Percentiles rank a stretch among this genome's conserved stretches.
These are phyloP conservation scores for Trematomus loennbergii DNA, from an alignment of 2,113 vertebrate species.

Conservation along the genomic window DNA sequence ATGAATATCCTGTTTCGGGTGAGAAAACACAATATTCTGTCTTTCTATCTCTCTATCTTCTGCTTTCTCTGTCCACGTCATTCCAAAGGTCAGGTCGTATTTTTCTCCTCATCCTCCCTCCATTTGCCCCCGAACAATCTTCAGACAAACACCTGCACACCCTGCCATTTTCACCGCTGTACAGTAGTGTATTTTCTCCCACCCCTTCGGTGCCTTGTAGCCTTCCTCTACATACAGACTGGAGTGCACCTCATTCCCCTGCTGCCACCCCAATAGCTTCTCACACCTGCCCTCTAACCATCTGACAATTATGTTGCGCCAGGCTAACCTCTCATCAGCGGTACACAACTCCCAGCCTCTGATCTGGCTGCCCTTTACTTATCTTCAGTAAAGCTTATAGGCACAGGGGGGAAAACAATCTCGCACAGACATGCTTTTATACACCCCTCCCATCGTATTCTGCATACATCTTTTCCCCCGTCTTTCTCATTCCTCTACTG, in stretches of 20 bases:
- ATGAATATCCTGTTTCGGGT: not conserved
- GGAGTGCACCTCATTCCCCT: conserved; percentile 65
- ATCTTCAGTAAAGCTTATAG: conserved; percentile 56
- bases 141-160: conserved; percentile 56
- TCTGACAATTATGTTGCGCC: conserved; percentile 72
- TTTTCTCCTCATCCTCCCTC: conserved; percentile 37
- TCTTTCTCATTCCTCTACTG: conserved; percentile 13
- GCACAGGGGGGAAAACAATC: conserved; percentile 19
- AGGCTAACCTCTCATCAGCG: conserved; percentile 67
- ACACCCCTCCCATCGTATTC: conserved; percentile 35
- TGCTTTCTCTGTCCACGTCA: conserved; percentile 16
- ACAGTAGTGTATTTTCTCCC: conserved; percentile 5
- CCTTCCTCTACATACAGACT: conserved; percentile 53
- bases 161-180: conserved; percentile 62
- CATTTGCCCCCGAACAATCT: conserved; percentile 59
- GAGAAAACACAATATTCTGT: conserved; percentile 10
- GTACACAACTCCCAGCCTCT: conserved; percentile 53
- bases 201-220: conserved; percentile 18
- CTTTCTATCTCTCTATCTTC: conserved; percentile 10
- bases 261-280: conserved; percentile 56
- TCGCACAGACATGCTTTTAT: conserved; percentile 41
- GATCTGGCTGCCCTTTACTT: conserved; percentile 70
- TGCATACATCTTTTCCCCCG: conserved; percentile 11
- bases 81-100: conserved; percentile 57
- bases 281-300: conserved; percentile 71